Base-by-base conservation (phyloP, 2,888 invertebrate species). In the Acheta domesticus region DNA sequence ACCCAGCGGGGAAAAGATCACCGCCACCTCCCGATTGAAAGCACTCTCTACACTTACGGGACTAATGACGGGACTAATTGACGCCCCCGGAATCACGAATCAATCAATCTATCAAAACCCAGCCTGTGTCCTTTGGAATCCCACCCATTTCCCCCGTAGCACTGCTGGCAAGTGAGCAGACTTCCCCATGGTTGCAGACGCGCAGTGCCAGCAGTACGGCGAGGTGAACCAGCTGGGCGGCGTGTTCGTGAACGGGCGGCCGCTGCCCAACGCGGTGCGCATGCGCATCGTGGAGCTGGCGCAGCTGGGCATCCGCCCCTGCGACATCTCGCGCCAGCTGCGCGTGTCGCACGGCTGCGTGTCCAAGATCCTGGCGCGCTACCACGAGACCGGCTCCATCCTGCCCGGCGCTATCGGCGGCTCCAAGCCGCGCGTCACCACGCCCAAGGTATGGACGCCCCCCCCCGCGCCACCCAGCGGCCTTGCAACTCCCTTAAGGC, bases 151-250 rank as follows among this genome's bases (percentile, higher is more conserved):
- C 8, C 36, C 36, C 36, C 8, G 8, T 8, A 36, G 36, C 36
- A 8, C 36, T 8, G 0, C 36, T 1, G 8, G 36, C 36, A 36
- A 36, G 36, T 36, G 36, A 36, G 36, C 36, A 36, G 36, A 36
- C 75, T 36, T 36, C 36, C 36, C 36, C 36, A 36, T 36, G 36
- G 74, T 83, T 82, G 48, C 86, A 90, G 90, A 90, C 87, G 90
- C 90, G 74, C 93, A 93, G 85, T 90, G 92, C 82, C 96, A 96
- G 86, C 96, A 96, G 86, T 97, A 97, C 88, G 98, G 98, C n/a
- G 97, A 97, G 88, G 96, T 97, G 83, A 97, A 97, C 89, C 97
- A 97, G 87, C 90, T 97, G 79, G 97, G 97, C n/a, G 97, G 97
- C 23, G 96, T 97, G 76, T 97, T 97, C 88, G 97, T 97, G 80